Evolutionary conservation across 1,140 invertebrate species (phyloP).

Genomic region (Aculops lycopersici): DNA sequence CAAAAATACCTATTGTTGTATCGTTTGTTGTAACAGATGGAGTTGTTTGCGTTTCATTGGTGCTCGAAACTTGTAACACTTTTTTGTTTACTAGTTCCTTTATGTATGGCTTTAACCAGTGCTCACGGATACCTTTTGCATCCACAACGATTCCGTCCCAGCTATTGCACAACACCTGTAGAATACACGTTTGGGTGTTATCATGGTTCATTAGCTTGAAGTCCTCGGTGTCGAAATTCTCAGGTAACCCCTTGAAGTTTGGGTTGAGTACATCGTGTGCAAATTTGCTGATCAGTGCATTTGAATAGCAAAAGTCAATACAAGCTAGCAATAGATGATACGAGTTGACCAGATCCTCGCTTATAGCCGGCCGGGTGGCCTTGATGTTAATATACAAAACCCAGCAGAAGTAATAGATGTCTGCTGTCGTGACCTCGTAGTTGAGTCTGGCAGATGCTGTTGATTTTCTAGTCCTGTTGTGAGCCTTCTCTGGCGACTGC

Average conservation of each 20-base stretch:
- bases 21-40: too few relatives aligned
- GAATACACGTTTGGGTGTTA: conserved; percentile 36
- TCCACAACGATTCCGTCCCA: conserved; percentile 45
- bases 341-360: conserved; percentile 70
- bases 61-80: conserved; percentile 18
- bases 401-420: conserved; percentile 73
- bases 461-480: background rate
- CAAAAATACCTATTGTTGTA: background rate
- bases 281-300: conserved; percentile 41
- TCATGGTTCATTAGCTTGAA: conserved; percentile 24
- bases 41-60: too few relatives aligned
- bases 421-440: conserved; percentile 32
- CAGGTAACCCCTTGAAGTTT: conserved; percentile 38
- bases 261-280: conserved; percentile 46
- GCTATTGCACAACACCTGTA: conserved; percentile 43
- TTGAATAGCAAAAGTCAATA: conserved; percentile 58
- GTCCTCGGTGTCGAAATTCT: conserved; percentile 29
- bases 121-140: conserved; percentile 59
- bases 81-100: conserved; percentile 41
- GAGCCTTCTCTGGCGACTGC: conserved; percentile 19
- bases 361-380: conserved; percentile 29
- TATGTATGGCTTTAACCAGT: conserved; percentile 45
- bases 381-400: conserved; percentile 70
- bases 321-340: conserved; percentile 63
- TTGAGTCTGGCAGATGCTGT: background rate